Evolutionary conservation across 2,113 vertebrate species (phyloP), one percentile per base, ranked within the genome.

Genomic region (Hassar affinis): DNA sequence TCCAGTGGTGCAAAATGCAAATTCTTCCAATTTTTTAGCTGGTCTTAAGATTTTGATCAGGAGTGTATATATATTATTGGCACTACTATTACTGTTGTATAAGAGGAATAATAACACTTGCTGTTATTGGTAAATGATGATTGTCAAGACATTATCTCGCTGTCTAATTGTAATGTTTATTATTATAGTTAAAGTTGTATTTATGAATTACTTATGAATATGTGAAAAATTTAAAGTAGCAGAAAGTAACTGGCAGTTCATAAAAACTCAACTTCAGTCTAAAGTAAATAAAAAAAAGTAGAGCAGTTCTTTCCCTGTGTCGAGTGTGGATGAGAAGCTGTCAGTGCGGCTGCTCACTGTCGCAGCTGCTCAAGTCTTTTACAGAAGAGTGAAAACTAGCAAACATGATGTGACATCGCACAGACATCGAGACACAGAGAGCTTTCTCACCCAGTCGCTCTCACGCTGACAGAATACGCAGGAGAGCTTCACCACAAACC

Each of bases 241-340:
- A 30, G 2, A 17, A 68, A 20, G 17, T 22, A 68, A 20, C 33
- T 38, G 33, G 18, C 35, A 25, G 22, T 69, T 42, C 3, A 38
- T 42, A 69, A 11, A 69, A 69, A 69, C 9, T 68, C 20, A 22
- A 30, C 64, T 38, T 68, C 18, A 68, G 17, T 7, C 7, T 68
- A 38, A 68, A 68, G 33, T 15, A 42, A 42, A 42, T 6, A 42
- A 42, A 17, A 18, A 68, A 30, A 15, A 64, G 22, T 47, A 5
- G 22, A 47, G 25, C 0, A n/a, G 69, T 49, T 72, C 69, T 30
- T 75, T 52, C 47, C n/a, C 1, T 47, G 30, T 8, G n/a, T 15
- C 18, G n/a, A 33, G 45, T 18, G 15, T 18, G n/a, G 72, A 75
- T 51, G 72, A 75, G 72, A 75, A 75, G n/a, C 47, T 75, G 72